These are phyloP conservation scores for Bombus soroeensis DNA, from an alignment of 1,140 invertebrate genomes.

Conservation along the genomic window DNA sequence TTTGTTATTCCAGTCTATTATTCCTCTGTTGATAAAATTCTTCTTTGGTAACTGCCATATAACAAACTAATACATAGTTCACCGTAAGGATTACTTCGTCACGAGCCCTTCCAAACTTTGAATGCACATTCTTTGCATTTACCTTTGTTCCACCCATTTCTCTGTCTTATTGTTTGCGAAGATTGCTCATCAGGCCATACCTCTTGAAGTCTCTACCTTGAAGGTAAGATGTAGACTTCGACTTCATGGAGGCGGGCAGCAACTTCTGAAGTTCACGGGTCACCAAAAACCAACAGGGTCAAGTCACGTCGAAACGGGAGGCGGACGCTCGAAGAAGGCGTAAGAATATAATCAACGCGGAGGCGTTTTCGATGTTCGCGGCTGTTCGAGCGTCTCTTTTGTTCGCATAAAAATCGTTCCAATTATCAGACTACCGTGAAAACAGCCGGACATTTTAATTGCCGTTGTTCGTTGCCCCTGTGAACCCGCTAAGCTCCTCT, in stretches of 20 bases:
- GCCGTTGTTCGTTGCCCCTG: neutral
- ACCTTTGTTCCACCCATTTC: neutral
- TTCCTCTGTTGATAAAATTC: neutral
- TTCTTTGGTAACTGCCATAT: neutral
- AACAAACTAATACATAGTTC: neutral
- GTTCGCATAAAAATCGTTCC: constrained; percentile 42
- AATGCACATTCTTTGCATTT: neutral
- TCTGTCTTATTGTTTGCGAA: neutral
- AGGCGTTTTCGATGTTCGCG: constrained; percentile 14
- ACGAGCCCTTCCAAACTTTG: neutral
- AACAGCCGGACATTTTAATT: constrained; percentile 60
- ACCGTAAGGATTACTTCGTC: neutral
- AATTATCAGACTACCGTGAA: constrained; percentile 39
- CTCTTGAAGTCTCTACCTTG: neutral
- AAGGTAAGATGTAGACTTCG: neutral
- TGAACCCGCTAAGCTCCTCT: neutral
- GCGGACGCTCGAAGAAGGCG: neutral
- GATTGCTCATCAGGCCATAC: neutral
- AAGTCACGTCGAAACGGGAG: neutral
- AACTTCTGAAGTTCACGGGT: constrained; percentile 1
- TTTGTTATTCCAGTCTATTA: neutral
- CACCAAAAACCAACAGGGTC: neutral
- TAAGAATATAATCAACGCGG: constrained; percentile 24
- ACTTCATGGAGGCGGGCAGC: neutral
- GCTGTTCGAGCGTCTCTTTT: neutral